Percentiles rank a stretch among this genome's conserved stretches.
Evolutionary conservation across 2,888 invertebrate genomes (phyloP).

Genomic region (Microctonus hyperodae): DNA sequence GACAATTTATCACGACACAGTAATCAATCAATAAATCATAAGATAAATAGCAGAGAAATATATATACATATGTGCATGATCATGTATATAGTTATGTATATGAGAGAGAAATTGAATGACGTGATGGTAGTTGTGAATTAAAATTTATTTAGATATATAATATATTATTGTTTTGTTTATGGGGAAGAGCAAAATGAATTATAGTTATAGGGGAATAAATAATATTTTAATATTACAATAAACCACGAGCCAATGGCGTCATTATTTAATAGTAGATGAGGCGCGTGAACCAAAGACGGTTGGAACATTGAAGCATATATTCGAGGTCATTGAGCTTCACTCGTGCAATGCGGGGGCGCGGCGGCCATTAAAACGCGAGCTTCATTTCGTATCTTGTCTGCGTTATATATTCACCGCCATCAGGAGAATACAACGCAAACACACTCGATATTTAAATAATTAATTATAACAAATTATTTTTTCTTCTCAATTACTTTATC

Average conservation of each 20-base stretch:
- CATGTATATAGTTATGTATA: neutral
- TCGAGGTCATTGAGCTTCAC: conserved; percentile 60
- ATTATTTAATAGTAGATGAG: conserved; percentile 18
- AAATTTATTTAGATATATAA: too few species aligned
- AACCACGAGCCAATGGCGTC: conserved; percentile 21
- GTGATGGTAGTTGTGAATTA: too few species aligned
- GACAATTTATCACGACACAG: neutral
- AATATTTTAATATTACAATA: neutral
- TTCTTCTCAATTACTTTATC: too few species aligned
- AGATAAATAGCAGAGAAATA: conserved; percentile 15
- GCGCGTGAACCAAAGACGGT: conserved; percentile 26
- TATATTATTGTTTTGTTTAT: conserved; percentile 1
- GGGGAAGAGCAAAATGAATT: neutral
- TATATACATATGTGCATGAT: neutral
- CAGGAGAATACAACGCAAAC: neutral
- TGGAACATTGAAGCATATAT: conserved; percentile 19
- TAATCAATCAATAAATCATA: conserved; percentile 7
- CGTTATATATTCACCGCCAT: conserved; percentile 6
- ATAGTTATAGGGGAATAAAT: neutral
- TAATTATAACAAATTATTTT: neutral
- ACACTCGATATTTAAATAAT: conserved; percentile 3
- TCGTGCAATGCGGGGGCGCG: conserved; percentile 53
- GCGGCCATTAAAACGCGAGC: conserved; percentile 49
- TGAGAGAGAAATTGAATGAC: neutral
- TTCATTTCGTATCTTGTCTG: conserved; percentile 22